Conservation (phyloP, 2,113 vertebrate genomes). For the Colossoma macropomum region DNA sequence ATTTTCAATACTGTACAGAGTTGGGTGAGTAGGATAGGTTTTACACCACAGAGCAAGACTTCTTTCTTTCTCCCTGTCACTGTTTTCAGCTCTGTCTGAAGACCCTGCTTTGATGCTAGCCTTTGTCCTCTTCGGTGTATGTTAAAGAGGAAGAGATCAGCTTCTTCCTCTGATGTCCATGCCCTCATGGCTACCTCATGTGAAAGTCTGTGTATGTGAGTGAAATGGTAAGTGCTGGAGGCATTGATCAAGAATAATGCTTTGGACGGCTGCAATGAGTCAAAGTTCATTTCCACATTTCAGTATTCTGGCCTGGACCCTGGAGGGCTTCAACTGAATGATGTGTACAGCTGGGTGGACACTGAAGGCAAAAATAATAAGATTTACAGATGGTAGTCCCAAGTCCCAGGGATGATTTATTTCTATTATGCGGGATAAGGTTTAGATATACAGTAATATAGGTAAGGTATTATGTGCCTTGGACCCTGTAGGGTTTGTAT, state of each 20-base stretch:
- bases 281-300: background rate
- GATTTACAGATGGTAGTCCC: background rate
- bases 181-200: background rate
- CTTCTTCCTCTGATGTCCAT: background rate
- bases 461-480: background rate
- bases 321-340: background rate
- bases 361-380: background rate
- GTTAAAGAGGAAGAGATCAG: background rate
- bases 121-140: background rate
- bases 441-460: background rate
- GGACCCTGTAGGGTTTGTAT: background rate
- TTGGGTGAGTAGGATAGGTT: background rate
- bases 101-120: background rate
- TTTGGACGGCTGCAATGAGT: slow-evolving; percentile 2
- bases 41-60: background rate
- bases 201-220: background rate
- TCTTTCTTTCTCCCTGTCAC: background rate
- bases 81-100: background rate
- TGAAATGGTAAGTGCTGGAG: background rate
- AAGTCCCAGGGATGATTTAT: background rate
- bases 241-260: background rate
- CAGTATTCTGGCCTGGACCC: background rate
- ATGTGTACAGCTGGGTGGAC: background rate
- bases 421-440: background rate
- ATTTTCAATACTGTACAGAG: no score